Base-by-base conservation (phyloP, 2,797 vertebrate genomes). In the Microctenopoma lineatum region DNA sequence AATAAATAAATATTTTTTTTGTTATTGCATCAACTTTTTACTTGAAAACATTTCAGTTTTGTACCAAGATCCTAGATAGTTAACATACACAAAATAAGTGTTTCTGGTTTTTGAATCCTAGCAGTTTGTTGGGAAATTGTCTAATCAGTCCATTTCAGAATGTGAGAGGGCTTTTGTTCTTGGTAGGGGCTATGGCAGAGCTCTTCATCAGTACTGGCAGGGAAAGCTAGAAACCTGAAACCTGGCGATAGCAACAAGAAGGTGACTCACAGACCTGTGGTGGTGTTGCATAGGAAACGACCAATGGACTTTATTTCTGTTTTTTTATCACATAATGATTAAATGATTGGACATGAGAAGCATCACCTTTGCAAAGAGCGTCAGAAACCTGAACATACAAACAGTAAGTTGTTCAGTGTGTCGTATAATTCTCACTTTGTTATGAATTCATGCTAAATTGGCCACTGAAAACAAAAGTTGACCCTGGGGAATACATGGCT, bases 361-460 rank as follows among this genome's bases (percentile, higher is more conserved):
- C 44, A 45, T 51, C 13, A 25, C 34, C 27, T 55, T 58, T 57
- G 36, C 66, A 52, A 36, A 54, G 26, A 38, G 34, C 3, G 21
- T 63, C 51, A 25, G 58, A 48, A 32, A 32, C 29, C 7, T 32
- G 29, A 6, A 32, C 29, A 32, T 7, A 32, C 29, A 18, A 45
- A 59, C n/a, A 51, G 25, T 29, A 18, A 38, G 51, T 12, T 15
- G n/a, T 27, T 25, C 16, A 45, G 42, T 7, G 16, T n/a, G 46
- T 44, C 45, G 26, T 66, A 67, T 34, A 58, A 63, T 46, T 21
- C 32, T 76, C 26, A 66, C 10, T 11, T 32, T 32, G 44, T 52
- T 54, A 51, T 34, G 29, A 78, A 65, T 41, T 70, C 21, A 25
- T 53, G 42, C 34, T 75, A 50, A 83, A 71, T 62, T 69, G 32